Conservation (phyloP, 2,797 vertebrate genomes). For the Catharus ustulatus region DNA sequence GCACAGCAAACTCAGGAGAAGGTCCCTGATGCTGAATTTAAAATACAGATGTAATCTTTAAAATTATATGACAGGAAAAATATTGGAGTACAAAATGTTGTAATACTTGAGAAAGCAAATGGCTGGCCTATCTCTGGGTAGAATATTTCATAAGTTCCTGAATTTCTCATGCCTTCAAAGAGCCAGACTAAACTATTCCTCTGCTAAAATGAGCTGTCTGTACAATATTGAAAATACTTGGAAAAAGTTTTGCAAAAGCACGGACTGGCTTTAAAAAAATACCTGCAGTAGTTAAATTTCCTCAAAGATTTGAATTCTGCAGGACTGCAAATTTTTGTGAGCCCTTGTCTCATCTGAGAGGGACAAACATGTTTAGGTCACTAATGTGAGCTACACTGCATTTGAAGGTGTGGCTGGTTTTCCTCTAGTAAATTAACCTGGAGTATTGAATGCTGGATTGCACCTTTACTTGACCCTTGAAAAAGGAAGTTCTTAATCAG, state of each 20-base stretch:
- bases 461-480: background rate
- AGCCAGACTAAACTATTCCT: background rate
- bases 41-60: background rate
- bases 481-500: background rate
- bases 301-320: background rate
- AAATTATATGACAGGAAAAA: background rate
- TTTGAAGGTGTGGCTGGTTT: background rate
- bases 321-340: background rate
- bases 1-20: background rate
- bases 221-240: background rate
- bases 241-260: background rate
- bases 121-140: background rate
- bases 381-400: background rate
- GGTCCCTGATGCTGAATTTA: background rate
- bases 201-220: background rate
- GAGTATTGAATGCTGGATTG: too few species aligned
- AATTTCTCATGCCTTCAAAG: background rate
- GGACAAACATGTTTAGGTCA: background rate
- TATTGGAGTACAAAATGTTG: background rate
- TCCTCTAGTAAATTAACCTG: background rate
- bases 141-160: constrained; percentile 1
- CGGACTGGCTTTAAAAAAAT: background rate
- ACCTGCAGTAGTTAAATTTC: background rate
- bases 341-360: background rate
- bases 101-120: background rate